Conservation (phyloP, 2,797 vertebrate species). For the Aphelocoma californica region DNA sequence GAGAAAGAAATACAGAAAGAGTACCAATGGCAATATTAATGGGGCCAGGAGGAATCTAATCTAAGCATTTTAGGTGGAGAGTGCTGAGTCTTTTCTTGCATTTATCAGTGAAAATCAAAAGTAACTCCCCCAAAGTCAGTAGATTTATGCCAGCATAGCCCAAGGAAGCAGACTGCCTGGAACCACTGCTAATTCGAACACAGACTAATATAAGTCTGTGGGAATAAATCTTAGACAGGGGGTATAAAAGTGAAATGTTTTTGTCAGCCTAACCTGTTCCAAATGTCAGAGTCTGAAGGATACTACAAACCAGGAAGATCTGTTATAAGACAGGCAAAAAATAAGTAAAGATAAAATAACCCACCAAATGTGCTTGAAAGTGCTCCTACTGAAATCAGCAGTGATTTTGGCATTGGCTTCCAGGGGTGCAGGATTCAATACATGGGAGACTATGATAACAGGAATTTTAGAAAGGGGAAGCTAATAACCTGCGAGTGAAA, state of each 20-base stretch:
- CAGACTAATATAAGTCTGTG: conserved; percentile 38
- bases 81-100: conserved; percentile 3
- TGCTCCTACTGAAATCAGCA: neutral
- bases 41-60: conserved; percentile 19
- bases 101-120: conserved; percentile 58
- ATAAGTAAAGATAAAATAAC: neutral
- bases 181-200: conserved; percentile 62
- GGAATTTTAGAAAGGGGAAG: neutral
- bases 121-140: conserved; percentile 31
- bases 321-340: neutral
- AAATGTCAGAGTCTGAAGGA: conserved; percentile 16
- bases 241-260: conserved; percentile 41
- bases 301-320: neutral
- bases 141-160: conserved; percentile 55
- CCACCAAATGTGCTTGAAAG: neutral
- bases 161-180: conserved; percentile 67
- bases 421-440: neutral
- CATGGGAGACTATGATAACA: neutral
- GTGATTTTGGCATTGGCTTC: neutral
- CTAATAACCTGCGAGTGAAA: neutral
- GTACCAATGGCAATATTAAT: conserved; percentile 2
- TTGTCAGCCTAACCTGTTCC: conserved; percentile 48
- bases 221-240: conserved; percentile 51
- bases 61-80: conserved; percentile 30
- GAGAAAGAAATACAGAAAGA: neutral